phyloP scores from a whole-genome alignment of 92 coral and sea anemone species.

The Umimayanthus kanabou region DNA sequence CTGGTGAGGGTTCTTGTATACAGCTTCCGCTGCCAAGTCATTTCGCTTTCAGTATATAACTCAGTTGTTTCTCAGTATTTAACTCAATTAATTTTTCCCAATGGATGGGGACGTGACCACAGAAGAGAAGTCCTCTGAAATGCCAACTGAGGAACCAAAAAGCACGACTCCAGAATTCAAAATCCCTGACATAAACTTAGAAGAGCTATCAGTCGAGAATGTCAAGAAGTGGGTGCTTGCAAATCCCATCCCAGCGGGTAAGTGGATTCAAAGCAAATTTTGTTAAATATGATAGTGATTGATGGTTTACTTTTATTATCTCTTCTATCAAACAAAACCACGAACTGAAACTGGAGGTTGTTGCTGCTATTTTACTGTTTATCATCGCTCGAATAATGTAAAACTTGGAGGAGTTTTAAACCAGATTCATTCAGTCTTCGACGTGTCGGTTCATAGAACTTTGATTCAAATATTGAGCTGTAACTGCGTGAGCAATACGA shows the following conservation, averaged over 20 bases:
- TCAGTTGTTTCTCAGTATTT: neutral
- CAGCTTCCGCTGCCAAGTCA: neutral
- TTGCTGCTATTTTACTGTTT: neutral
- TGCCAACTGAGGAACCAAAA: constrained; percentile 10
- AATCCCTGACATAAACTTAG: constrained; percentile 23
- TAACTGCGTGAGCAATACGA: no score
- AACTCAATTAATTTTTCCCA: neutral
- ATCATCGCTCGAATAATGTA: neutral
- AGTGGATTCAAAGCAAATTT: neutral
- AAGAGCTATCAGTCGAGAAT: constrained; percentile 48
- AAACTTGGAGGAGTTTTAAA: neutral
- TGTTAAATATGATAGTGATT: no score
- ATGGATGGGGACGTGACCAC: constrained; percentile 3
- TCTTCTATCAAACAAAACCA: neutral
- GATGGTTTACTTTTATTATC: neutral
- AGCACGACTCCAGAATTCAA: constrained; percentile 21
- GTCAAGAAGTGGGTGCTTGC: constrained; percentile 51
- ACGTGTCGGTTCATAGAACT: no score
- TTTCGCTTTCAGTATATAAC: neutral
- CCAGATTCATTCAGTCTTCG: neutral
- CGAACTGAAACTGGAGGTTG: neutral
- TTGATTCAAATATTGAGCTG: no score
- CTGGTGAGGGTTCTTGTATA: neutral
- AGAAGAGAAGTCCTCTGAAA: constrained; percentile 8
- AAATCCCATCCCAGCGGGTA: constrained; percentile 73